Evolutionary conservation across 1,140 invertebrate species (phyloP).

Genomic region (Drosophila arawakana): DNA sequence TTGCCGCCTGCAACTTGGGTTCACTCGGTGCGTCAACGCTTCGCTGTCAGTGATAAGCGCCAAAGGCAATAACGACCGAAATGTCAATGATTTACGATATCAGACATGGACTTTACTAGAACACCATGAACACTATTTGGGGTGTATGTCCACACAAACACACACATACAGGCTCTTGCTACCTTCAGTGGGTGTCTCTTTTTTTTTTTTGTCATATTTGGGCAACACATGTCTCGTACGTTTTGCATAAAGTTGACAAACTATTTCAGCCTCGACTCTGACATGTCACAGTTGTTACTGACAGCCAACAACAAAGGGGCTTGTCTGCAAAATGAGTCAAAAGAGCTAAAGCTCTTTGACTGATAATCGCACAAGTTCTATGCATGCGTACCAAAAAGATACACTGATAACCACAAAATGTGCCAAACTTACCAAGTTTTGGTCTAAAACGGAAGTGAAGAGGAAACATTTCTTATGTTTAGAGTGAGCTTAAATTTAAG

Average conservation of each 20-base stretch:
- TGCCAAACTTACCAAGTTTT: no score
- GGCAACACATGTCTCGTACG: conserved; percentile 26
- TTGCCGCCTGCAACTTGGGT: conserved; percentile 27
- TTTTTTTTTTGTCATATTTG: conserved; percentile 2
- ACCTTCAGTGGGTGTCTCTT: not conserved
- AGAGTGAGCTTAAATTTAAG: no score
- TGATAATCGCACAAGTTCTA: conserved; percentile 68
- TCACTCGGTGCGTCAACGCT: conserved; percentile 60
- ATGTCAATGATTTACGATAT: conserved; percentile 57
- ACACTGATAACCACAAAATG: not conserved
- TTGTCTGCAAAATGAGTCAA: conserved; percentile 46
- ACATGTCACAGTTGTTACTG: conserved; percentile 66
- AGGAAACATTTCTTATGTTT: no score
- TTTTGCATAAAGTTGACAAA: conserved; percentile 57
- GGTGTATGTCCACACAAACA: not conserved
- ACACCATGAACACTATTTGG: not conserved
- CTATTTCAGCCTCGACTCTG: conserved; percentile 62
- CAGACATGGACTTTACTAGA: conserved; percentile 24
- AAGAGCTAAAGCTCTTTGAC: conserved; percentile 33
- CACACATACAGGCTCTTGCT: not conserved
- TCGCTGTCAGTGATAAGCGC: conserved; percentile 50
- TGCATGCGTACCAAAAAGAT: not conserved
- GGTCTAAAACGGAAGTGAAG: no score
- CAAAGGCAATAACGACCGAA: conserved; percentile 24
- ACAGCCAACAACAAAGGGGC: conserved; percentile 74